These are phyloP conservation scores for Columba livia DNA, from an alignment of 2,113 vertebrate species.

Conservation along the genomic window DNA sequence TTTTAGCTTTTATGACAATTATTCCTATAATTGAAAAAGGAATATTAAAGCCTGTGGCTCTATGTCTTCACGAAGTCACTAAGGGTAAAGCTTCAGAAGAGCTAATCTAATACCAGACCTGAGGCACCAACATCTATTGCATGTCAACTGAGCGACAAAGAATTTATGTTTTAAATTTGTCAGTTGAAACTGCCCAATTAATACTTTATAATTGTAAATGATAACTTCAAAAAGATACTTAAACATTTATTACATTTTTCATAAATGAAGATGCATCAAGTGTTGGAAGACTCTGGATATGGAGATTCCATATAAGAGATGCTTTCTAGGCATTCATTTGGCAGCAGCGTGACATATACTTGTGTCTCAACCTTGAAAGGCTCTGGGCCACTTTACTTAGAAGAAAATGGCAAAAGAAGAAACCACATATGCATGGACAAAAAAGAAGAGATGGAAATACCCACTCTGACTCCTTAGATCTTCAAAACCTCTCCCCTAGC, in stretches of 20 bases:
- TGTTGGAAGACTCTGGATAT: background rate
- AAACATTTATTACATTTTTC: background rate
- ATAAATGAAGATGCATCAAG: background rate
- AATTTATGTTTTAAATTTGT: background rate
- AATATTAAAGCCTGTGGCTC: background rate
- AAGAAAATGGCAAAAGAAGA: background rate
- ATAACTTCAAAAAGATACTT: background rate
- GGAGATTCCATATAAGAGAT: background rate
- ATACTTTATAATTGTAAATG: background rate
- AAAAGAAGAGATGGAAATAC: background rate
- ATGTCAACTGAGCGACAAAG: background rate
- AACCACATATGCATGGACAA: accelerated
- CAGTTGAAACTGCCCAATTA: accelerated
- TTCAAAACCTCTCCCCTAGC: background rate
- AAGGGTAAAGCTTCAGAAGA: background rate
- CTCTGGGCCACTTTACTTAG: background rate
- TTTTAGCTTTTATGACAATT: background rate
- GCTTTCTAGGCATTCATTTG: background rate
- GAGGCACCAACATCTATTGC: background rate
- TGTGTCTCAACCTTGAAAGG: background rate
- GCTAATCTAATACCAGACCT: background rate
- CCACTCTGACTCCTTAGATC: background rate
- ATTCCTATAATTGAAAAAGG: background rate
- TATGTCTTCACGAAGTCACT: background rate
- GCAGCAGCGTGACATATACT: background rate